phyloP scores from a whole-genome alignment of 2,888 invertebrate species.

The Sarcophaga caerulescens region DNA sequence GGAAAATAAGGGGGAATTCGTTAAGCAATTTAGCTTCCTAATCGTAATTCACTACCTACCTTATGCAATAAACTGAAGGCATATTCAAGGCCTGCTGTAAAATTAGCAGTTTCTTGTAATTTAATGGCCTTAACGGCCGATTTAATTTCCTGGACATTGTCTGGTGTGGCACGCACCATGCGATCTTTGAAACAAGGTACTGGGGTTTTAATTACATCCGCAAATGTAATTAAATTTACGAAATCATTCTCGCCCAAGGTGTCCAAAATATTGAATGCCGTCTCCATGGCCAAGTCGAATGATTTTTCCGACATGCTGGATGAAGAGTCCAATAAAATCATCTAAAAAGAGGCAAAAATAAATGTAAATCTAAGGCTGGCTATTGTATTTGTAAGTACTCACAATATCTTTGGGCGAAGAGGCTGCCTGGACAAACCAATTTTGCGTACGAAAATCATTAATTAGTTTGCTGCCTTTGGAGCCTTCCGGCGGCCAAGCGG shows the following conservation, averaged over 20 bases:
- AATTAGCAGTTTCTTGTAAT: conserved; percentile 92
- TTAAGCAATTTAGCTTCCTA: background rate
- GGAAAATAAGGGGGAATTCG: conserved; percentile 36
- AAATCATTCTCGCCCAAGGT: conserved; percentile 98
- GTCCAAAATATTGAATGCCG: conserved; percentile 93
- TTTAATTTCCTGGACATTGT: conserved; percentile 91
- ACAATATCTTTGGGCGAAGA: conserved; percentile 98
- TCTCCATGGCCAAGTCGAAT: conserved; percentile 92
- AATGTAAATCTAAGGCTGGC: background rate
- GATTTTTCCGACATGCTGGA: conserved; percentile 93
- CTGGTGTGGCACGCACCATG: conserved; percentile 92
- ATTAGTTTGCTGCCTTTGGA: conserved; percentile 90
- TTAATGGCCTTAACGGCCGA: conserved; percentile 88
- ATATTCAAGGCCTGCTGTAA: conserved; percentile 94
- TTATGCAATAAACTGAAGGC: conserved; percentile 95
- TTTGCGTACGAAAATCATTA: conserved; percentile 96
- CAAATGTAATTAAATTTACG: conserved; percentile 96
- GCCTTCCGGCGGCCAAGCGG: conserved; percentile 92
- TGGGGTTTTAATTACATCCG: conserved; percentile 90
- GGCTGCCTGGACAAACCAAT: conserved; percentile 98
- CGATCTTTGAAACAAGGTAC: conserved; percentile 95
- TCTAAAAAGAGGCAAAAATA: conserved; percentile 70
- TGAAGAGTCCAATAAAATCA: conserved; percentile 94
- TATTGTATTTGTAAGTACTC: conserved; percentile 62
- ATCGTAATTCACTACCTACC: conserved; percentile 82